Base-by-base conservation (phyloP, 2,888 invertebrate species). In the Sarcophaga variegata region DNA sequence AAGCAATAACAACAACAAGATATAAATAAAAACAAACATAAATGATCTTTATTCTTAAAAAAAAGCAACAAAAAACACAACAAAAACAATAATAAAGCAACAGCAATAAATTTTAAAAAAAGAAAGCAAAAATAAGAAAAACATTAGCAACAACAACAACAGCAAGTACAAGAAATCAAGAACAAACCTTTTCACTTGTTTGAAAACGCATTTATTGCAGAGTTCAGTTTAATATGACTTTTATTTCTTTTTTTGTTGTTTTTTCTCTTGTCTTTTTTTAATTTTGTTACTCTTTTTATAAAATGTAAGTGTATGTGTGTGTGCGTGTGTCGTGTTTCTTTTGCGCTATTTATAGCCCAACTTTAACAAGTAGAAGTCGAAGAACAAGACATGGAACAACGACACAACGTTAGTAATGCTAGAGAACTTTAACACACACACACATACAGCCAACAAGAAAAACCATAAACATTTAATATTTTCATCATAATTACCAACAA, bases 181-280 rank as follows among this genome's bases (percentile, higher is more conserved):
- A 75, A 77, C 37, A 83, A 82, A 83, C 79, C 75, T 86, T 86
- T 86, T 80, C 80, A 86, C 86, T 86, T 86, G 86, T 83, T 83
- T 49, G 72, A 69, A 81, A 80, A 79, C 62, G 62, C 82, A 83
- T 67, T 80, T 17, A 8, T 37, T 37, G 37, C 37, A 37, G 37
- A 37, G 37, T 37, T 37, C 37, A 37, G 10, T 37, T 37, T 37
- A 37, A 37, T 37, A 37, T 37, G 37, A 37, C 37, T 37, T 37
- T 37, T 37, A 37, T 10, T 37, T 37, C 10, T 37, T 37, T 8
- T 2, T 8, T 37, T 37, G 1, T 37, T 37, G 37, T 37, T 37
- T 6, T 27, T 4, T 27, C 4, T 27, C 27, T 27, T 27, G 27
- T 27, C 27, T 27, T 37, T 37, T 37, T 37, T 37, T 37, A 37